A percentile compares a stretch with the other conserved stretches of the same genome.
These are phyloP conservation scores for Bombus picipes DNA, from an alignment of 1,140 invertebrate species.

Conservation along the genomic window DNA sequence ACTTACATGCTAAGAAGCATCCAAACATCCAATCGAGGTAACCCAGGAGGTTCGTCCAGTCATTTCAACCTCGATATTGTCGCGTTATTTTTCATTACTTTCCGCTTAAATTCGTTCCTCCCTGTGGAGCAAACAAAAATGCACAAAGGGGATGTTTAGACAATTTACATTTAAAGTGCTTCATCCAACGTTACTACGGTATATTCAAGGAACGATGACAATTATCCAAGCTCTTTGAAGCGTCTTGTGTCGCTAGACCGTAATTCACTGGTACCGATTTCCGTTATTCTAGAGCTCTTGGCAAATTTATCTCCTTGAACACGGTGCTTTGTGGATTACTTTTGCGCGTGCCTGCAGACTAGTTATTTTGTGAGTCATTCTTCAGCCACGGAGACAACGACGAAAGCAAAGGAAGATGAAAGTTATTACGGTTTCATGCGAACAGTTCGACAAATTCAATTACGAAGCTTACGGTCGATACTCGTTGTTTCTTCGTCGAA, in stretches of 20 bases:
- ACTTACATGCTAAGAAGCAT: neutral
- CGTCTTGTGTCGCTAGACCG: neutral
- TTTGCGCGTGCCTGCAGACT: neutral
- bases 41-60: accelerated
- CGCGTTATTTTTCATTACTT: neutral
- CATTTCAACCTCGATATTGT: neutral
- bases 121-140: neutral
- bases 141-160: neutral
- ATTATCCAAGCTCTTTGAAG: constrained; percentile 3
- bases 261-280: neutral
- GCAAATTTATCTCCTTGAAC: neutral
- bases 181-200: neutral
- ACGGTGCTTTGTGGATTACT: neutral
- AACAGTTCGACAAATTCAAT: neutral
- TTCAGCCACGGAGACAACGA: neutral
- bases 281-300: neutral
- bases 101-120: neutral
- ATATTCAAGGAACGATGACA: constrained; percentile 1
- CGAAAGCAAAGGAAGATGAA: neutral
- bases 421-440: neutral
- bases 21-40: neutral
- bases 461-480: neutral
- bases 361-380: neutral
- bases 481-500: neutral
- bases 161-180: constrained; percentile 1